Conservation (phyloP, 2,113 vertebrate genomes). For the Erythrocercus mccallii region DNA sequence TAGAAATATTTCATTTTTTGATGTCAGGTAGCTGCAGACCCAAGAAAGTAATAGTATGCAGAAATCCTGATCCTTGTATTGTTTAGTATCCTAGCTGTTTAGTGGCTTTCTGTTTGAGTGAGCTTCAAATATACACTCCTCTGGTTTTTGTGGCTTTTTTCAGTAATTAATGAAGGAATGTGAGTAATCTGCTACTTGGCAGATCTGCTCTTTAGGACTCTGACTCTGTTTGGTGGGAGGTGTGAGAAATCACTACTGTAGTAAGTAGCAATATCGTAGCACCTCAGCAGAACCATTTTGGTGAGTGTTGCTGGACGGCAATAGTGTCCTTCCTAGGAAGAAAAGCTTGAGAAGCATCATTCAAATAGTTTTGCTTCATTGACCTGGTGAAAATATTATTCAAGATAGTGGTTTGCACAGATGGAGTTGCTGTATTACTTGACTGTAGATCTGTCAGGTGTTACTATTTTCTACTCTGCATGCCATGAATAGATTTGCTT, state of each 20-base stretch:
- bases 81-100: not conserved
- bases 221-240: constrained; percentile 42
- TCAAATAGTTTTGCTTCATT: not conserved
- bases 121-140: not conserved
- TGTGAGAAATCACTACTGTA: constrained; percentile 20
- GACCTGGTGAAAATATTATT: not conserved
- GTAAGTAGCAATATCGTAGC: not conserved
- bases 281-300: not conserved
- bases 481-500: not conserved
- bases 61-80: not conserved
- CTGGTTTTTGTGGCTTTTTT: not conserved
- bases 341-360: not conserved
- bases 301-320: not conserved
- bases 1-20: not conserved
- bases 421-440: not conserved
- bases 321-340: not conserved
- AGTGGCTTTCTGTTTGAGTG: not conserved
- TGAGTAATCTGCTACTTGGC: constrained; percentile 19
- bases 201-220: not conserved
- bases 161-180: constrained; percentile 33
- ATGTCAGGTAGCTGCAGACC: not conserved
- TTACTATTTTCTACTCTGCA: not conserved
- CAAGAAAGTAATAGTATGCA: not conserved
- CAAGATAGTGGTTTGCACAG: not conserved
- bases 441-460: not conserved